Evolutionary conservation across 23 tunicate genomes (phyloP).

Genomic region (Phallusia fumigata): DNA sequence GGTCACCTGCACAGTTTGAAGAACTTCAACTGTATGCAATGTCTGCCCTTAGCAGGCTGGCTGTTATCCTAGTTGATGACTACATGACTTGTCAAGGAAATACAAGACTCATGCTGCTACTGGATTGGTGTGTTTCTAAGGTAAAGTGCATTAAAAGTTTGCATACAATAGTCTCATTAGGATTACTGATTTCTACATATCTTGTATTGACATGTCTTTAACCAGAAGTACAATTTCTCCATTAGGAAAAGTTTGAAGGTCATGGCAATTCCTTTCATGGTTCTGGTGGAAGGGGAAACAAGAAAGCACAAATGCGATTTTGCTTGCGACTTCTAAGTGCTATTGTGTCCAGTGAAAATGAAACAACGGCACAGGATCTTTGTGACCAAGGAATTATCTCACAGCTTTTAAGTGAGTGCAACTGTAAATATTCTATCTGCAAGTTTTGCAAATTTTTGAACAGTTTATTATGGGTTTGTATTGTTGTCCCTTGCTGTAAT

Average conservation of each 20-base stretch:
- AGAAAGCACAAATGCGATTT: slow-evolving; percentile 84
- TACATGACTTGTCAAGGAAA: slow-evolving; percentile 90
- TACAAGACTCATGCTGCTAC: slow-evolving; percentile 60
- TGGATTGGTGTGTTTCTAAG: slow-evolving; percentile 82
- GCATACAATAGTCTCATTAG: not conserved
- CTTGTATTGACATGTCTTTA: not conserved
- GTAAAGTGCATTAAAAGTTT: slow-evolving; percentile 14
- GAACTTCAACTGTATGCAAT: slow-evolving; percentile 93
- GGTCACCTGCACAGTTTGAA: slow-evolving; percentile 95
- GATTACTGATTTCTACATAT: not conserved
- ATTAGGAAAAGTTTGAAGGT: slow-evolving; percentile 55
- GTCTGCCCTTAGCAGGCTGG: slow-evolving; percentile 62
- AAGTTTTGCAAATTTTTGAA: too few relatives aligned
- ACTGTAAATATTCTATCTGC: too few relatives aligned
- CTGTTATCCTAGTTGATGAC: slow-evolving; percentile 61
- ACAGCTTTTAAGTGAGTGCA: slow-evolving; percentile 60
- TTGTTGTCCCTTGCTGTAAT: too few relatives aligned
- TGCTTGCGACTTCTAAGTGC: slow-evolving; percentile 72
- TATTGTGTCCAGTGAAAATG: slow-evolving; percentile 64
- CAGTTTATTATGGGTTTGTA: too few relatives aligned
- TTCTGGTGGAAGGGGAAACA: slow-evolving; percentile 78
- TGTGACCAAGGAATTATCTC: slow-evolving; percentile 87
- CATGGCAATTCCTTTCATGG: slow-evolving; percentile 90
- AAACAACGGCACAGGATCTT: slow-evolving; percentile 52
- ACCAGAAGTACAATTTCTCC: not conserved